These are phyloP conservation scores for Neocrepidodera transversa DNA, from an alignment of 2,888 invertebrate species.

Conservation along the genomic window DNA sequence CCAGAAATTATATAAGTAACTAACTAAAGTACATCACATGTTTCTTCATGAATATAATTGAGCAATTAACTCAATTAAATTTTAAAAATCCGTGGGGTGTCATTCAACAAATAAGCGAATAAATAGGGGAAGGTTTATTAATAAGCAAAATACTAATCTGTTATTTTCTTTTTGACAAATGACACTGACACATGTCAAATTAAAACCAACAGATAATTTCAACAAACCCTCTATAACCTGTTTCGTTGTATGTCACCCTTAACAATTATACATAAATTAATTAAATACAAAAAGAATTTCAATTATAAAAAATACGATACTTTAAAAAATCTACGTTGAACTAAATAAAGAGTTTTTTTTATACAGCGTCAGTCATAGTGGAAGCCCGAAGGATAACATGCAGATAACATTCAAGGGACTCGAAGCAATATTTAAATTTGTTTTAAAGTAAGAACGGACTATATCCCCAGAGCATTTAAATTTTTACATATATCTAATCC, in stretches of 20 bases:
- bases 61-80: constrained; percentile 37
- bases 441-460: constrained; percentile 6
- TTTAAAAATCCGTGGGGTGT: constrained; percentile 8
- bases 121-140: constrained; percentile 1
- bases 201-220: not conserved
- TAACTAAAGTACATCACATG: constrained; percentile 32
- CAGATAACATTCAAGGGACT: constrained; percentile 42
- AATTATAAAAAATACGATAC: constrained; percentile 29
- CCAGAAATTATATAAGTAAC: constrained; percentile 33
- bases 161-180: not conserved
- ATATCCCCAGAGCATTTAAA: constrained; percentile 12
- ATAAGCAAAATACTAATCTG: not conserved
- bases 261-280: constrained; percentile 9
- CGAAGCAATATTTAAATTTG: constrained; percentile 35
- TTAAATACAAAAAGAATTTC: constrained; percentile 2
- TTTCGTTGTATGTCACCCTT: not conserved
- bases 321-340: constrained; percentile 36
- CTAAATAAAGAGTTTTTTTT: constrained; percentile 30
- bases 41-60: constrained; percentile 32
- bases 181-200: not conserved
- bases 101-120: not conserved
- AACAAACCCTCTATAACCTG: not conserved
- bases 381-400: constrained; percentile 49
- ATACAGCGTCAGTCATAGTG: constrained; percentile 46
- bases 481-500: too few relatives aligned